Conservation (phyloP, 2,797 vertebrate genomes). For the Enteromius argenteus region DNA sequence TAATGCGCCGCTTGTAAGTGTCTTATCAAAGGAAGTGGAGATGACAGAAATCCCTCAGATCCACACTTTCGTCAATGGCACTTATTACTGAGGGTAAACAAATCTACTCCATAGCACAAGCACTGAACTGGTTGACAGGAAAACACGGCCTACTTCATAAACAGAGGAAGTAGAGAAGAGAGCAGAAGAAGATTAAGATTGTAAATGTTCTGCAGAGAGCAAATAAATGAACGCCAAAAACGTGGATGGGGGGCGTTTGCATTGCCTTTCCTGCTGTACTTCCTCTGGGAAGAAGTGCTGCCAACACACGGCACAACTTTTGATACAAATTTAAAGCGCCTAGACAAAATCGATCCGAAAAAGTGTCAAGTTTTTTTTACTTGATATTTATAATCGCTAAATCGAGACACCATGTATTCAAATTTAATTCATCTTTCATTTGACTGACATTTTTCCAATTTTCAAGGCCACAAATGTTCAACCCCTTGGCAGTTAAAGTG, state of each 20-base stretch:
- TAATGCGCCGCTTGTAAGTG: slow-evolving; percentile 49
- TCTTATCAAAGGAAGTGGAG: slow-evolving; percentile 42
- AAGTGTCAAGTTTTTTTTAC: slow-evolving; percentile 9
- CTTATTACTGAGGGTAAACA: slow-evolving; percentile 49
- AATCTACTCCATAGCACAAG: background rate
- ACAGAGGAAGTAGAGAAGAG: background rate
- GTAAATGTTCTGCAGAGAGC: background rate
- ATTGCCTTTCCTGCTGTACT: background rate
- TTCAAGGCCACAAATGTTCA: slow-evolving; percentile 14
- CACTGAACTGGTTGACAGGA: background rate
- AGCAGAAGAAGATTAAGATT: slow-evolving; percentile 14
- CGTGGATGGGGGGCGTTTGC: background rate
- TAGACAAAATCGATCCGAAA: slow-evolving; percentile 7
- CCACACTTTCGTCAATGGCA: slow-evolving; percentile 45
- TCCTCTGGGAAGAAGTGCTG: slow-evolving; percentile 15
- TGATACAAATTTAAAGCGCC: background rate
- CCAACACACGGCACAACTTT: background rate
- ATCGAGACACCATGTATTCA: slow-evolving; percentile 3
- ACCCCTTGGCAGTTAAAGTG: background rate
- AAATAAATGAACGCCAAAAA: background rate
- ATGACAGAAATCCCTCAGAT: slow-evolving; percentile 44
- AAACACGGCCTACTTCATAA: slow-evolving; percentile 5
- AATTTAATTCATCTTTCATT: background rate
- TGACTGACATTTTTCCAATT: slow-evolving; percentile 32
- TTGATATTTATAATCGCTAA: background rate